These are phyloP conservation scores for Cantharis flavilabris DNA, from an alignment of 2,888 invertebrate genomes.

Conservation along the genomic window DNA sequence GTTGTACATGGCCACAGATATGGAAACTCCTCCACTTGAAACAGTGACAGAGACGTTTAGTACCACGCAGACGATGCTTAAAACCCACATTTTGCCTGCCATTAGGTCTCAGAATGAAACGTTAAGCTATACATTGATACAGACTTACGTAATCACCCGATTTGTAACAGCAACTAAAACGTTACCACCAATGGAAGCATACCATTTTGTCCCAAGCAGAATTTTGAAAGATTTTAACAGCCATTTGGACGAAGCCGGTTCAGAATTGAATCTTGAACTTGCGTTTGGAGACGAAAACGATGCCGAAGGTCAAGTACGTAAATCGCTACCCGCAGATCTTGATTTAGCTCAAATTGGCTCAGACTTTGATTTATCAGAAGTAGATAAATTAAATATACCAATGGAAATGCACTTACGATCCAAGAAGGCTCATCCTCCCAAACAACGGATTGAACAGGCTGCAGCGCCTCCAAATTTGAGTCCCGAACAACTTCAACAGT, in stretches of 20 bases:
- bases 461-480: slow-evolving; percentile 60
- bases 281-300: slow-evolving; percentile 84
- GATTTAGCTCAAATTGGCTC: slow-evolving; percentile 75
- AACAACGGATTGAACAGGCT: slow-evolving; percentile 40
- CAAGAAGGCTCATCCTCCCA: slow-evolving; percentile 54
- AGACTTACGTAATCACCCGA: slow-evolving; percentile 86
- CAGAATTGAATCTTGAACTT: slow-evolving; percentile 82
- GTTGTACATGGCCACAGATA: slow-evolving; percentile 73
- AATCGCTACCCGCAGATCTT: slow-evolving; percentile 65
- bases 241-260: slow-evolving; percentile 85
- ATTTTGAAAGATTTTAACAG: slow-evolving; percentile 88
- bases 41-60: slow-evolving; percentile 90
- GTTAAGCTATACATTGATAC: slow-evolving; percentile 79
- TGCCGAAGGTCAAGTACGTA: slow-evolving; percentile 57
- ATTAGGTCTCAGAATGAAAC: slow-evolving; percentile 75
- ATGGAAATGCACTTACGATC: slow-evolving; percentile 59
- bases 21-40: slow-evolving; percentile 85
- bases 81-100: slow-evolving; percentile 87
- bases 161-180: slow-evolving; percentile 90
- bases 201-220: slow-evolving; percentile 84
- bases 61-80: slow-evolving; percentile 84
- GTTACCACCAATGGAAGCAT: slow-evolving; percentile 83
- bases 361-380: slow-evolving; percentile 72
- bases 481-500: slow-evolving; percentile 75
- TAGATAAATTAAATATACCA: slow-evolving; percentile 65